These are phyloP conservation scores for Phengaris arion DNA, from an alignment of 2,888 invertebrate genomes.

Conservation along the genomic window DNA sequence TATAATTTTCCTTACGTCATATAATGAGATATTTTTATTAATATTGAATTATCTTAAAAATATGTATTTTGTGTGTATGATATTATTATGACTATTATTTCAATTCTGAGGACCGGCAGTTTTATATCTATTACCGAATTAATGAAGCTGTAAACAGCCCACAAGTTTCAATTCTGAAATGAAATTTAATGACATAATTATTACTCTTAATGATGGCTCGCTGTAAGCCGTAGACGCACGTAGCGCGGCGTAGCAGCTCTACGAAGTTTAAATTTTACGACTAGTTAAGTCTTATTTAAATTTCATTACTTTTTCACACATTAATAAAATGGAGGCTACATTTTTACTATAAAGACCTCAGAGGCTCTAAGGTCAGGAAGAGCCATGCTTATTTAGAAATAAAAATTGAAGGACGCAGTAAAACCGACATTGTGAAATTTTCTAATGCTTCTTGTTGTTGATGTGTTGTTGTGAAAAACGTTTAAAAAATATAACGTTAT, in stretches of 20 bases:
- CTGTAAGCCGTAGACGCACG: slow-evolving; percentile 1
- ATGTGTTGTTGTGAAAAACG: neutral
- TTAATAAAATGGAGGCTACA: neutral
- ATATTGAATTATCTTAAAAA: no score
- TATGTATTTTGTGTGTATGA: no score
- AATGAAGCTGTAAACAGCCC: neutral
- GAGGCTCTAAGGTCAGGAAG: neutral
- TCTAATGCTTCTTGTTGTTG: neutral
- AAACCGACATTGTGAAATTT: no score
- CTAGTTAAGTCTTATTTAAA: slow-evolving; percentile 13
- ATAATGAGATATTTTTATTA: no score
- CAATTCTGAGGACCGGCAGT: neutral
- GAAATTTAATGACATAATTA: slow-evolving; percentile 12
- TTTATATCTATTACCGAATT: neutral
- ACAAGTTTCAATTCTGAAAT: slow-evolving; percentile 3
- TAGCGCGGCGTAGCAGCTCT: slow-evolving; percentile 29
- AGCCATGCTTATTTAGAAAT: neutral
- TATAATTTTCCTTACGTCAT: no score
- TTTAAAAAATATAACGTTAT: neutral
- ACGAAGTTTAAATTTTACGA: slow-evolving; percentile 24
- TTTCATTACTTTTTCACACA: slow-evolving; percentile 6
- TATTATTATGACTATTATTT: neutral
- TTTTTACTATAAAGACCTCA: neutral
- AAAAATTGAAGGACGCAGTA: no score
- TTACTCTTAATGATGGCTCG: neutral